These are phyloP conservation scores for Cetoscarus ocellatus DNA, from an alignment of 2,797 vertebrate genomes.

Conservation along the genomic window DNA sequence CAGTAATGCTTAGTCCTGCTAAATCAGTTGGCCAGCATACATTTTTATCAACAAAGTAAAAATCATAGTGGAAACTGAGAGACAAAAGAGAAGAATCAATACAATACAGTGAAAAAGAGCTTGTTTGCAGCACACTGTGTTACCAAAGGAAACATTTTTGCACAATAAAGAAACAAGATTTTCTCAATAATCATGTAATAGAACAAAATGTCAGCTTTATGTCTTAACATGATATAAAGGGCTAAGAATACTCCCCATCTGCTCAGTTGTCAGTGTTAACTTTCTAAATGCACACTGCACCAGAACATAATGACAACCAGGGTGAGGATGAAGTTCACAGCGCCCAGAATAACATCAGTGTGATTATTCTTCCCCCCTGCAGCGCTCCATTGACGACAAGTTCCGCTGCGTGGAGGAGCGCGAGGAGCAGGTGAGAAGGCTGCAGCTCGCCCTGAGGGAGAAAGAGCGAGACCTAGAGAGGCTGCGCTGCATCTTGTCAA, in stretches of 20 bases:
- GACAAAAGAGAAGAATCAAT: neutral
- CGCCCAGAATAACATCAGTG: slow-evolving; percentile 14
- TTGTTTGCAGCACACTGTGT: no score
- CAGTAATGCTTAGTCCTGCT: neutral
- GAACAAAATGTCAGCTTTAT: neutral
- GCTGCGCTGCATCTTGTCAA: slow-evolving; percentile 88
- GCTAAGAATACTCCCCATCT: neutral
- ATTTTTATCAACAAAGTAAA: neutral
- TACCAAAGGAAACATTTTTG: neutral
- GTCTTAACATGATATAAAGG: neutral
- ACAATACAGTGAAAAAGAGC: no score
- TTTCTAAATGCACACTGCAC: neutral
- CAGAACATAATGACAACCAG: slow-evolving; percentile 6
- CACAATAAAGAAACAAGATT: neutral
- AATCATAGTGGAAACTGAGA: neutral
- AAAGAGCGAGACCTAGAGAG: slow-evolving; percentile 91
- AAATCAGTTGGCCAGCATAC: slow-evolving; percentile 16
- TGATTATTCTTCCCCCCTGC: slow-evolving; percentile 7
- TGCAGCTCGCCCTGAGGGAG: slow-evolving; percentile 88
- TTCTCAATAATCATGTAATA: neutral
- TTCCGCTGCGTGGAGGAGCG: slow-evolving; percentile 92
- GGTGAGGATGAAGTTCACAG: slow-evolving; percentile 3
- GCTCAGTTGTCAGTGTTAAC: slow-evolving; percentile 4
- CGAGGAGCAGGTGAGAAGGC: slow-evolving; percentile 89
- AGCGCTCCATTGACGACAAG: slow-evolving; percentile 94